phyloP scores from a whole-genome alignment of 2,113 vertebrate species.

The Petrocephalus zakoni region DNA sequence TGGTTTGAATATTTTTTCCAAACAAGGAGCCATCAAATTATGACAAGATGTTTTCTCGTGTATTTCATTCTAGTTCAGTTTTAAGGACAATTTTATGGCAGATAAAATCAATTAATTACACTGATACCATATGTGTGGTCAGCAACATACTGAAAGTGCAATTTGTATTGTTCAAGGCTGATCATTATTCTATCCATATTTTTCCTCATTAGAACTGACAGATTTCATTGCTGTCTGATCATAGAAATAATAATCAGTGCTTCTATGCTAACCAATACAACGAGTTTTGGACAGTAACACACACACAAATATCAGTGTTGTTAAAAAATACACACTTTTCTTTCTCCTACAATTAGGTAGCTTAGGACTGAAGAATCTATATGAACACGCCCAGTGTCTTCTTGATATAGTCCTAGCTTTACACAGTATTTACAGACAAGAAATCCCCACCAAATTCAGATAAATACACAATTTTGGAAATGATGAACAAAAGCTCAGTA shows the following conservation, averaged over 20 bases:
- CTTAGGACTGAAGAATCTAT: conserved; percentile 46
- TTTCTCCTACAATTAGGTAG: conserved; percentile 36
- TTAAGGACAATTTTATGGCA: conserved; percentile 20
- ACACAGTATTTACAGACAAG: conserved; percentile 58
- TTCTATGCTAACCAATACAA: conserved; percentile 14
- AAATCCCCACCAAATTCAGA: conserved; percentile 43
- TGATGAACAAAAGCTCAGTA: conserved; percentile 41
- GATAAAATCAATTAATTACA: conserved; percentile 39
- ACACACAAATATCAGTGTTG: conserved; percentile 16
- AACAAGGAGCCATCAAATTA: background rate
- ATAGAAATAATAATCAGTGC: background rate
- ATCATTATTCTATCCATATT: background rate
- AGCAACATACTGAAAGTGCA: background rate
- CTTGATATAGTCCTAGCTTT: conserved; percentile 42
- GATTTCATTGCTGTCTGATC: conserved; percentile 3
- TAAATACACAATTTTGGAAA: conserved; percentile 47
- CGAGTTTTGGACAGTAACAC: conserved; percentile 13
- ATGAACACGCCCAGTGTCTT: conserved; percentile 43
- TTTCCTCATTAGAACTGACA: background rate
- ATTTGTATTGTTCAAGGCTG: background rate
- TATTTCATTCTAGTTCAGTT: conserved; percentile 6
- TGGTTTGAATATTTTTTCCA: background rate
- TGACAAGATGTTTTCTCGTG: conserved; percentile 35
- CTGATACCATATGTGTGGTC: conserved; percentile 27
- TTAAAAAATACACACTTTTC: conserved; percentile 54